Evolutionary conservation across 2,888 invertebrate species (phyloP).

Genomic region (Drosophila pseudotakahashii): DNA sequence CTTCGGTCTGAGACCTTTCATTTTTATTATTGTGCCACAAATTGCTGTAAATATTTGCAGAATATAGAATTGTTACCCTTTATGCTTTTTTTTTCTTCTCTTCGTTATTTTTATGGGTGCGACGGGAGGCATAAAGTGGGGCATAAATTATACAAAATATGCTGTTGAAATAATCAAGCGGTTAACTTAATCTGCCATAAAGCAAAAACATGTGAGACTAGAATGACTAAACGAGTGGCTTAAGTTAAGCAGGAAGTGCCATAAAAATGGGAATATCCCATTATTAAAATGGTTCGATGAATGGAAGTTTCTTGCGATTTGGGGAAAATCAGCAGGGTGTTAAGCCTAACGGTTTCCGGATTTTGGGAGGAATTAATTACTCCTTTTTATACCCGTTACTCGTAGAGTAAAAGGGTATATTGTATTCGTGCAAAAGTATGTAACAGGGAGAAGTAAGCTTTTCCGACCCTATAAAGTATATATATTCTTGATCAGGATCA

Average conservation of each 20-base stretch:
- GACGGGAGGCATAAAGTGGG: constrained; percentile 27
- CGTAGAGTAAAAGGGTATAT: too few species aligned
- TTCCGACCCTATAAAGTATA: too few species aligned
- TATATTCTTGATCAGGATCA: too few species aligned
- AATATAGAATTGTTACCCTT: constrained; percentile 70
- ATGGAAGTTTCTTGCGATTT: not conserved
- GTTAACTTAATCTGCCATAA: constrained; percentile 79
- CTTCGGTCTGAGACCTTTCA: constrained; percentile 55
- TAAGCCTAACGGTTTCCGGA: constrained; percentile 8
- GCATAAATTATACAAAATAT: constrained; percentile 73
- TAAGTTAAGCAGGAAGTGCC: constrained; percentile 16
- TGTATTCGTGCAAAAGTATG: too few species aligned
- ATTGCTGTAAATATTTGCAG: constrained; percentile 79
- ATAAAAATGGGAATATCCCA: constrained; percentile 26
- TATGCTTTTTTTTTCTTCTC: constrained; percentile 41
- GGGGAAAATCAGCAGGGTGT: not conserved
- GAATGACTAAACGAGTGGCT: constrained; percentile 17
- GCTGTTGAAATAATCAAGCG: constrained; percentile 72
- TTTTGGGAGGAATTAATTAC: not conserved
- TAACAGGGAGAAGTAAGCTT: too few species aligned
- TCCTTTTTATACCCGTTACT: too few species aligned
- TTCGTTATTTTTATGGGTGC: constrained; percentile 20
- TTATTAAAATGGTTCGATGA: constrained; percentile 23
- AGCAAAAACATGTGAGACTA: constrained; percentile 32
- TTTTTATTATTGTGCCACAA: constrained; percentile 75